Evolutionary conservation across 1,140 invertebrate species (phyloP).

Genomic region (Phthorimaea operculella): DNA sequence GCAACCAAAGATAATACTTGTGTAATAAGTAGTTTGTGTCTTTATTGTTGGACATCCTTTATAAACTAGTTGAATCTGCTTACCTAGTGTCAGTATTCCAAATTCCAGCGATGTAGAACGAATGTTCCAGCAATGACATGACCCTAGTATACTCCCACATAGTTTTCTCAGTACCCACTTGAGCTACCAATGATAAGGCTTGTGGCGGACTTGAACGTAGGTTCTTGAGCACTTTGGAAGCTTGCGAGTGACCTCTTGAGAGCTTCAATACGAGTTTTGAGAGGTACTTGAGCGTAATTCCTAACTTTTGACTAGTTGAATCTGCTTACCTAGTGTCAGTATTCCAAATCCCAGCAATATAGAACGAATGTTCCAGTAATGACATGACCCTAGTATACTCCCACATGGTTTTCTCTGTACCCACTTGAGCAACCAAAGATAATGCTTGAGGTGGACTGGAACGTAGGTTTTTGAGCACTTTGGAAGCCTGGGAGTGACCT

Average conservation of each 20-base stretch:
- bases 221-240: slow-evolving; percentile 53
- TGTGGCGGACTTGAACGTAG: slow-evolving; percentile 48
- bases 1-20: slow-evolving; percentile 53
- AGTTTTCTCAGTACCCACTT: slow-evolving; percentile 57
- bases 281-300: too few relatives aligned
- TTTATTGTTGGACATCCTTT: too few relatives aligned
- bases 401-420: slow-evolving; percentile 60
- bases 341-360: slow-evolving; percentile 53
- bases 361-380: slow-evolving; percentile 58
- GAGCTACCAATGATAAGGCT: slow-evolving; percentile 51
- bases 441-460: slow-evolving; percentile 51
- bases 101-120: slow-evolving; percentile 53
- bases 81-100: slow-evolving; percentile 56
- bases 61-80: neutral
- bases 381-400: slow-evolving; percentile 61
- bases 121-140: slow-evolving; percentile 59
- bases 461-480: slow-evolving; percentile 53
- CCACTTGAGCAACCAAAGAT: slow-evolving; percentile 57
- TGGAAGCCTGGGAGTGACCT: slow-evolving; percentile 54
- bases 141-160: slow-evolving; percentile 62
- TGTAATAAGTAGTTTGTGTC: too few relatives aligned
- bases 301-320: too few relatives aligned
- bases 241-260: slow-evolving; percentile 56
- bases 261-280: slow-evolving; percentile 59
- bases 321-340: slow-evolving; percentile 43